phyloP scores from a whole-genome alignment of 2,888 invertebrate species.

The Netelia fuscicornis region DNA sequence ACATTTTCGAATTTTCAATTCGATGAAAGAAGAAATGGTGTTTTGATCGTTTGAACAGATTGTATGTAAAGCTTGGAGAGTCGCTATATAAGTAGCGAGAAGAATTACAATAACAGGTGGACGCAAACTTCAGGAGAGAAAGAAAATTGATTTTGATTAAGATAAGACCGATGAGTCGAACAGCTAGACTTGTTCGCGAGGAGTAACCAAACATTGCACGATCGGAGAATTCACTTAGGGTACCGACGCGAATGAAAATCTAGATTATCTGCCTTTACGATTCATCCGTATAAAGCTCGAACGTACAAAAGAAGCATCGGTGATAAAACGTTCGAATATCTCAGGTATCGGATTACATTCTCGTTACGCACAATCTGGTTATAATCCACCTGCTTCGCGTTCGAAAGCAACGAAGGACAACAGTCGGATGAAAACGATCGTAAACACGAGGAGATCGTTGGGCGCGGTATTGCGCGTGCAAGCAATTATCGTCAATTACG shows the following conservation, averaged over 20 bases:
- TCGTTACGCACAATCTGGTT: conserved; percentile 37
- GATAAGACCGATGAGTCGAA: too few relatives aligned
- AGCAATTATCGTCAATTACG: conserved; percentile 74
- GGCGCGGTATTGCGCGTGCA: conserved; percentile 60
- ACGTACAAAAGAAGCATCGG: background rate
- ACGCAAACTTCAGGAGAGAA: too few relatives aligned
- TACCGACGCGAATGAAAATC: background rate
- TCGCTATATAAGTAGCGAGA: too few relatives aligned
- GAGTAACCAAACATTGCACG: too few relatives aligned
- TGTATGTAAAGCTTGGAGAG: too few relatives aligned
- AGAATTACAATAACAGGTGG: too few relatives aligned
- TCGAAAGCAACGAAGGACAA: conserved; percentile 1
- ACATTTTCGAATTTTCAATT: too few relatives aligned
- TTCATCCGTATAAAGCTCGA: background rate
- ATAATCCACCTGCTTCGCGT: conserved; percentile 44
- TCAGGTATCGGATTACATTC: conserved; percentile 4
- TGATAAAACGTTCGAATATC: conserved; percentile 5
- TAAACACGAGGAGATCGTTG: background rate
- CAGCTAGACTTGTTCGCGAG: too few relatives aligned
- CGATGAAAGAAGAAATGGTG: too few relatives aligned
- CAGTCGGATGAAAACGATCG: conserved; percentile 10
- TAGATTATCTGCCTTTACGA: background rate
- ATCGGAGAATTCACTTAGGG: background rate
- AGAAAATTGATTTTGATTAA: too few relatives aligned
- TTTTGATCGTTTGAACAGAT: too few relatives aligned